phyloP scores from a whole-genome alignment of 2,113 vertebrate species.

The Tragulus kanchil region DNA sequence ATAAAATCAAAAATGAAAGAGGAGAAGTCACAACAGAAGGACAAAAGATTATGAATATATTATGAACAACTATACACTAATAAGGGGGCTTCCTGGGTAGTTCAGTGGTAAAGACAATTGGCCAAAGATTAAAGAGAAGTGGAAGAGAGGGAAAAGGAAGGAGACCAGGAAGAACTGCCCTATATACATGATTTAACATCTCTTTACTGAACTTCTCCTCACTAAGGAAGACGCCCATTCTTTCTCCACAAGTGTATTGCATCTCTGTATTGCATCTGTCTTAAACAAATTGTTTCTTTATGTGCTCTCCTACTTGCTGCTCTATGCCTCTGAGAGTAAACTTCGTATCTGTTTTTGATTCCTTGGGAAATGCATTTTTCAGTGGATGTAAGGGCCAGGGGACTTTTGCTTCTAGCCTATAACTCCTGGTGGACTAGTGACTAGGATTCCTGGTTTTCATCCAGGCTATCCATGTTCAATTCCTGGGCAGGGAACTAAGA shows the following conservation, averaged over 20 bases:
- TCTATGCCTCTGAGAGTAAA: neutral
- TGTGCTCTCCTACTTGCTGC: neutral
- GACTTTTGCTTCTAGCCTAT: neutral
- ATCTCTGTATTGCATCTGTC: neutral
- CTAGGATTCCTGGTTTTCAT: neutral
- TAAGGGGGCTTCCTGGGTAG: no score
- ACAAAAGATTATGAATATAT: no score
- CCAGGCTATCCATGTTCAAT: neutral
- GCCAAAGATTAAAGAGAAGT: neutral
- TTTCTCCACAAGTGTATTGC: neutral
- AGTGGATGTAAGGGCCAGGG: neutral
- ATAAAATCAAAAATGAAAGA: neutral
- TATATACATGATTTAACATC: neutral
- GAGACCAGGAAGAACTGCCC: neutral
- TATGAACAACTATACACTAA: no score
- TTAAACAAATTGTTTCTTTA: neutral
- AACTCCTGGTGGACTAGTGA: neutral
- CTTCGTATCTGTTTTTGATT: neutral
- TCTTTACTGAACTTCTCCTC: neutral
- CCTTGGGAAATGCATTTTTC: neutral
- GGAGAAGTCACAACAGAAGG: neutral
- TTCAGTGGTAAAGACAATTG: neutral
- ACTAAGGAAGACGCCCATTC: neutral
- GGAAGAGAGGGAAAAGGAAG: no score
- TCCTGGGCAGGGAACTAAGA: neutral